These are phyloP conservation scores for crab-eating macaque (Macaca fascicularis) DNA, from an alignment of 2,113 vertebrate genomes.

Conservation along the genomic window DNA sequence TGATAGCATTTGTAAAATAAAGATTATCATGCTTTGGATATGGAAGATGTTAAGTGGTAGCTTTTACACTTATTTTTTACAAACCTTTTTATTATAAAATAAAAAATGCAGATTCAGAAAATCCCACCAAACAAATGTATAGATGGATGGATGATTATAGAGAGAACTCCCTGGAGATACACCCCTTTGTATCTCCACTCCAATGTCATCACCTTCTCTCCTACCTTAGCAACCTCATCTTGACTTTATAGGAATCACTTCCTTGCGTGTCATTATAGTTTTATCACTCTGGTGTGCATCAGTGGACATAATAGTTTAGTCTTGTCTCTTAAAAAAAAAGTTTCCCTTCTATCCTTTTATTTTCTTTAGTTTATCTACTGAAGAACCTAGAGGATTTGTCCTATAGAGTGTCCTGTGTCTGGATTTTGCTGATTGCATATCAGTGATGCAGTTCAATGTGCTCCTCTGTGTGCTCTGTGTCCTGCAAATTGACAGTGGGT, in stretches of 20 bases:
- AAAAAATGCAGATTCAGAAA: not conserved
- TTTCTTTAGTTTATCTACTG: not conserved
- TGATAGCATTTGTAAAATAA: not conserved
- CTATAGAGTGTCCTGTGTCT: not conserved
- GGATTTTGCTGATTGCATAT: not conserved
- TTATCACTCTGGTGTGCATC: not conserved
- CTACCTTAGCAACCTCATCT: not conserved
- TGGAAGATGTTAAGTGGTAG: not conserved
- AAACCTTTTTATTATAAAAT: not conserved
- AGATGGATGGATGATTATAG: not conserved
- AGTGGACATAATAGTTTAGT: not conserved
- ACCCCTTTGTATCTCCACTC: not conserved
- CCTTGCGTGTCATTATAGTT: not conserved
- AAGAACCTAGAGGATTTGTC: not conserved
- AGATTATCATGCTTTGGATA: not conserved
- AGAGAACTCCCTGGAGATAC: not conserved
- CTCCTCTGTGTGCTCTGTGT: not conserved
- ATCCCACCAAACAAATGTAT: not conserved
- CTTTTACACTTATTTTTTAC: not conserved
- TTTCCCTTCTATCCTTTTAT: not conserved
- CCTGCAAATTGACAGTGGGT: not conserved
- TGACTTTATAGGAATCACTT: not conserved
- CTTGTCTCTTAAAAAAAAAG: not conserved
- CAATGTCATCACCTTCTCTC: not conserved
- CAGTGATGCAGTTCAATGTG: not conserved